Evolutionary conservation across 2,113 vertebrate genomes (phyloP), one percentile per base, ranked within the genome.

Genomic region (Brienomyrus brachyistius): DNA sequence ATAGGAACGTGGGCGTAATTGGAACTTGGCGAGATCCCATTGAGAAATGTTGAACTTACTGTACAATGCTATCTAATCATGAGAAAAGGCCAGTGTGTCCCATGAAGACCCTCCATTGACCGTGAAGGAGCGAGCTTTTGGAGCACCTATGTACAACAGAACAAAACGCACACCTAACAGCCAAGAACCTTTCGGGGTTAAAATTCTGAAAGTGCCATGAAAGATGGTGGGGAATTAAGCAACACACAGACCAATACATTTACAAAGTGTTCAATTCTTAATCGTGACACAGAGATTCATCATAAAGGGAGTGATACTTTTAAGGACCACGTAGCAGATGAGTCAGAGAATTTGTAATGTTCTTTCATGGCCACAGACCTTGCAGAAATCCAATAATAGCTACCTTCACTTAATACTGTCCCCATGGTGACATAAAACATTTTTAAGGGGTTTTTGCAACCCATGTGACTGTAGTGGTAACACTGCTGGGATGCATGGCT

Each of bases 381-480:
- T 88, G 87, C 15, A 45, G 87, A 66, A 93, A 92, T 91, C 85
- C 89, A 93, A 91, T 91, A 90, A 91, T 86, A 70, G 90, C 86
- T 86, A 89, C 45, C 87, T 89, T 48, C 62, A 54, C 62, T 91
- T 80, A 85, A 87, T 90, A 87, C 92, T 92, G 91, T 92, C 90
- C 86, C 90, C 87, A 90, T 88, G 88, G 90, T 59, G 80, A 89
- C 90, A 89, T 89, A 91, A 90, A 91, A 54, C 89, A 90, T 89
- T 89, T 86, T 92, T 54, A 35, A 90, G 87, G 48, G 90, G 27
- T 66, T 88, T 93, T 92, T 91, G 91, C 91, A 90, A 89, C 90
- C 80, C 54, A 17, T 59, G 56, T 51, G 74, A 89, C 77, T 85
- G 52, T 48, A 59, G 27, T 59, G 51, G 15, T 74, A 83, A 83